Percentiles rank a stretch among this genome's conserved stretches.
Conservation (phyloP, 2,888 invertebrate genomes). For the Tholera decimalis region DNA sequence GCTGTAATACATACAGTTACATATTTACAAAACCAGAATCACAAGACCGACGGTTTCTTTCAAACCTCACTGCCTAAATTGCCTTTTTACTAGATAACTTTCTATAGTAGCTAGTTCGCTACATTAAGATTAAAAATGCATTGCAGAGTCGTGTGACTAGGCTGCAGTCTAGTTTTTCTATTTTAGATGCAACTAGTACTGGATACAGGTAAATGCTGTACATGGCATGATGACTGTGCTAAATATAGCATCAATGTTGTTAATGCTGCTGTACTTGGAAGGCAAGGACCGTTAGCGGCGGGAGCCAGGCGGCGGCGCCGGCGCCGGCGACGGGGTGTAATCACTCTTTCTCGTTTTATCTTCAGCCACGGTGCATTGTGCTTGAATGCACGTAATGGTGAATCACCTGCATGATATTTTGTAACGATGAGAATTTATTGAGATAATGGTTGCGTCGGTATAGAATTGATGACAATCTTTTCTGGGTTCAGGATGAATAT, state of each 20-base stretch:
- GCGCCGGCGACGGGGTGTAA: conserved; percentile 68
- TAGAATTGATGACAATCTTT: conserved; percentile 12
- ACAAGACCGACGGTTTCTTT: conserved; percentile 7
- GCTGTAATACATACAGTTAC: background rate
- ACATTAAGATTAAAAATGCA: conserved; percentile 37
- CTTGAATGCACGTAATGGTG: conserved; percentile 51
- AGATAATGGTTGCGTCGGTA: conserved; percentile 23
- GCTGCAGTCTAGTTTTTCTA: conserved; percentile 55
- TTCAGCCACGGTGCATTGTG: conserved; percentile 53
- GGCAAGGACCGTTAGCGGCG: conserved; percentile 80
- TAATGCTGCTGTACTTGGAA: conserved; percentile 83
- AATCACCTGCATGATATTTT: conserved; percentile 56
- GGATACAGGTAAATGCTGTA: conserved; percentile 53
- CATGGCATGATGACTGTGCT: conserved; percentile 69
- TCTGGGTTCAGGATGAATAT: background rate
- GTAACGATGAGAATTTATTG: conserved; percentile 48
- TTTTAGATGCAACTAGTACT: conserved; percentile 51
- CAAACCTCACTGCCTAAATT: conserved; percentile 7
- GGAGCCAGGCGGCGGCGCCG: conserved; percentile 80
- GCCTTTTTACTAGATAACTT: conserved; percentile 1
- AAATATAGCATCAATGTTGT: conserved; percentile 78
- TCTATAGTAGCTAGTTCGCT: background rate
- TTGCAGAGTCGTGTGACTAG: conserved; percentile 39
- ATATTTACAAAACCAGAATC: conserved; percentile 27
- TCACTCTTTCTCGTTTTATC: conserved; percentile 75